Evolutionary conservation across 1,140 invertebrate species (phyloP).

Genomic region (Drosophila malerkotliana): DNA sequence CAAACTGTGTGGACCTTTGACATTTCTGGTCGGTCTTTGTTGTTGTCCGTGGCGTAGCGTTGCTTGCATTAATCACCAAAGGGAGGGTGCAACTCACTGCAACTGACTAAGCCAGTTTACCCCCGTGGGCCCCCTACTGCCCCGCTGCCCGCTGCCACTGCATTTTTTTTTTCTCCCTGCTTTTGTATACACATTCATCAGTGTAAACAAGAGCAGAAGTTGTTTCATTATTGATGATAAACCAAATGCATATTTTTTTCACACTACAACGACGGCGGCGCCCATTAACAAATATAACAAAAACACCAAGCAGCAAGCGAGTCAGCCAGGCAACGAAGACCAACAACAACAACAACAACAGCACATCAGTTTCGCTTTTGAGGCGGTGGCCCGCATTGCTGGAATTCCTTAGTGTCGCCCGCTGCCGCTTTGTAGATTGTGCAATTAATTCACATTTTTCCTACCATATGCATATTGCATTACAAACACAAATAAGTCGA

Average conservation of each 20-base stretch:
- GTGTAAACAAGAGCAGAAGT: constrained; percentile 69
- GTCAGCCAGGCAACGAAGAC: neutral
- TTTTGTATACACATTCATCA: constrained; percentile 64
- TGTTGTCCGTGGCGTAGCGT: constrained; percentile 12
- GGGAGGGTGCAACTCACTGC: constrained; percentile 45
- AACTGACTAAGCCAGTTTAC: constrained; percentile 51
- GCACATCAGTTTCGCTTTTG: constrained; percentile 49
- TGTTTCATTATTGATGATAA: constrained; percentile 69
- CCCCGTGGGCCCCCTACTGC: constrained; percentile 5
- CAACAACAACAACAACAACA: constrained; percentile 30
- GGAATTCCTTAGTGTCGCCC: constrained; percentile 65
- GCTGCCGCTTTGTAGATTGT: constrained; percentile 63
- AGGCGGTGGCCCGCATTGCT: constrained; percentile 73
- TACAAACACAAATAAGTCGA: constrained; percentile 37
- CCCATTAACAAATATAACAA: constrained; percentile 66
- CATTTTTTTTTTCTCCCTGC: constrained; percentile 30
- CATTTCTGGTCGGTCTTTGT: constrained; percentile 51
- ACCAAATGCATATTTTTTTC: constrained; percentile 78
- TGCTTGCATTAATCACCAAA: constrained; percentile 70
- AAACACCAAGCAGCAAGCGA: constrained; percentile 16
- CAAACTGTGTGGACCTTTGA: constrained; percentile 70
- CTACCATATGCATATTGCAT: constrained; percentile 54
- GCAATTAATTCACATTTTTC: constrained; percentile 79
- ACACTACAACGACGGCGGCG: constrained; percentile 63
- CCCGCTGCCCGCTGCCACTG: constrained; percentile 13